phyloP scores from a whole-genome alignment of 2,797 vertebrate species.

The Characodon lateralis region DNA sequence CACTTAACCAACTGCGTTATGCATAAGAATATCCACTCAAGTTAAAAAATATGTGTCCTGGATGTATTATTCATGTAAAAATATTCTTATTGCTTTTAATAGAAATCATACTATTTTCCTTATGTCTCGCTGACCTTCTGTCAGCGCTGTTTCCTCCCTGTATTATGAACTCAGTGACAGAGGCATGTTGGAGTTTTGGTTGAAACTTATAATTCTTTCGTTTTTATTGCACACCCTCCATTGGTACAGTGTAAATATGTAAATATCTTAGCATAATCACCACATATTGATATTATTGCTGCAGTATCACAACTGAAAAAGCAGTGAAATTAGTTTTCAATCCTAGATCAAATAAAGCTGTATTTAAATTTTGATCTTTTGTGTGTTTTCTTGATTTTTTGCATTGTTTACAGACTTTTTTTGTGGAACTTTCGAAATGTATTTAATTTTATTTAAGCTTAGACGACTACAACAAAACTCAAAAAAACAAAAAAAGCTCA shows the following conservation, averaged over 20 bases:
- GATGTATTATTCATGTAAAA: neutral
- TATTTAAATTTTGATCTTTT: too few species aligned
- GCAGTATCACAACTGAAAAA: neutral
- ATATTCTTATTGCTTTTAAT: neutral
- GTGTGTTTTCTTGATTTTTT: too few species aligned
- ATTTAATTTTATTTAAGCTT: too few species aligned
- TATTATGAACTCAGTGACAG: too few species aligned
- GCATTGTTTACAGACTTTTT: too few species aligned
- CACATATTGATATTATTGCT: neutral
- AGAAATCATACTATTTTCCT: neutral
- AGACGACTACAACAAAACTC: too few species aligned
- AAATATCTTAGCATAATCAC: neutral
- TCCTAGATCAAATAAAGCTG: neutral
- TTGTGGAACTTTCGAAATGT: too few species aligned
- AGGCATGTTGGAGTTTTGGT: too few species aligned
- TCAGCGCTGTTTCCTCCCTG: too few species aligned
- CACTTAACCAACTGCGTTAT: neutral
- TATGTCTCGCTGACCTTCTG: neutral
- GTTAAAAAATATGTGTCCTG: neutral
- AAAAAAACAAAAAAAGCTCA: too few species aligned
- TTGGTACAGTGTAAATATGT: neutral
- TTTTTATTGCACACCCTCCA: neutral
- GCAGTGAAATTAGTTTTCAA: neutral
- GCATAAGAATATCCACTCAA: neutral
- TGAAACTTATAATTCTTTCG: too few species aligned